These are phyloP conservation scores for Dryobates pubescens DNA, from an alignment of 2,797 vertebrate genomes.

Conservation along the genomic window DNA sequence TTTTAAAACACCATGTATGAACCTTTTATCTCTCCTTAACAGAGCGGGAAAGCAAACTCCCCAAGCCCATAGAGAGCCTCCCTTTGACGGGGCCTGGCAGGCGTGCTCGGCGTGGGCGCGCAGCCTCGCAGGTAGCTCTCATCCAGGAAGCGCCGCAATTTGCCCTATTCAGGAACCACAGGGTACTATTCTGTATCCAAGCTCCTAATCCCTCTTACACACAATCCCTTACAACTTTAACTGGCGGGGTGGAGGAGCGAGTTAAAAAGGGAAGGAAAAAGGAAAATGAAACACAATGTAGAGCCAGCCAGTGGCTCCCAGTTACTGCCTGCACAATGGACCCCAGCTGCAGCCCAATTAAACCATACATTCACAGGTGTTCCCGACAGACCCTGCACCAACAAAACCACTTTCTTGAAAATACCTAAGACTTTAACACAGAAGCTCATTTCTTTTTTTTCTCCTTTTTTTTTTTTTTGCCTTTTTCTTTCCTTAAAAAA, in stretches of 20 bases:
- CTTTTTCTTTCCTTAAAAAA: background rate
- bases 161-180: constrained; percentile 63
- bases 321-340: constrained; percentile 55
- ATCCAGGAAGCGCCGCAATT: constrained; percentile 60
- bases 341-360: constrained; percentile 80
- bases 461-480: background rate
- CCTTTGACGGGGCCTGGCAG: constrained; percentile 36
- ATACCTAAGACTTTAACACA: constrained; percentile 74
- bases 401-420: constrained; percentile 77
- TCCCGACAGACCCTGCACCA: constrained; percentile 67
- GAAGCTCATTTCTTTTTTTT: constrained; percentile 44
- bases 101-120: background rate
- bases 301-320: constrained; percentile 55
- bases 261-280: constrained; percentile 72
- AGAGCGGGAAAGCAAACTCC: constrained; percentile 4
- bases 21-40: constrained; percentile 28
- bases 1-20: constrained; percentile 1
- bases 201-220: constrained; percentile 74
- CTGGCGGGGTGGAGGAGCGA: constrained; percentile 57
- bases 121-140: constrained; percentile 68
- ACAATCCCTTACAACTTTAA: constrained; percentile 67
- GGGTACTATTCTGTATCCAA: constrained; percentile 70
- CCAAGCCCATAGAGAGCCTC: background rate
- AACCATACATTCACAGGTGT: constrained; percentile 79
- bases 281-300: constrained; percentile 63